phyloP scores from a whole-genome alignment of 2,113 vertebrate genomes.

The Colossoma macropomum region DNA sequence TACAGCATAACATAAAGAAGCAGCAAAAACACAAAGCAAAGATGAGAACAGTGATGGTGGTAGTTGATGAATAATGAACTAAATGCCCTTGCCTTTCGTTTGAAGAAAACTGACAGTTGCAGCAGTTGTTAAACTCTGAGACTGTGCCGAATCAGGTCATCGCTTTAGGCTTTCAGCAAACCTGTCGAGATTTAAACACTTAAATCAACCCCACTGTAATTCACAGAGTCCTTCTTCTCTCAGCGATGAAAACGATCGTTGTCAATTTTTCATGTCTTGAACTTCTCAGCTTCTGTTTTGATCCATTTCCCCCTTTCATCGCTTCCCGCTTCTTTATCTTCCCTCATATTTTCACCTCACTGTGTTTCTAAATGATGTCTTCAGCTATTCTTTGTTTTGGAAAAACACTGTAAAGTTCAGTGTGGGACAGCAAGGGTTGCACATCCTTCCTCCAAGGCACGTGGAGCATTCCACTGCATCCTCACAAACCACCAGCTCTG shows the following conservation, averaged over 20 bases:
- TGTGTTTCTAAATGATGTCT: not conserved
- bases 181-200: not conserved
- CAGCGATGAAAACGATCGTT: not conserved
- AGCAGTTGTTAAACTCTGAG: not conserved
- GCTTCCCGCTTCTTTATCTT: not conserved
- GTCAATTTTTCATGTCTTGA: not conserved
- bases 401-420: not conserved
- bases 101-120: not conserved
- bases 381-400: not conserved
- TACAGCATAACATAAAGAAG: not conserved
- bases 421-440: not conserved
- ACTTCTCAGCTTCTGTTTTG: not conserved
- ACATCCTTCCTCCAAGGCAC: not conserved
- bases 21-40: slow-evolving; percentile 38
- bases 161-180: not conserved
- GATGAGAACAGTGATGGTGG: slow-evolving; percentile 48
- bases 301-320: slow-evolving; percentile 2
- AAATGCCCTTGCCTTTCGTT: not conserved
- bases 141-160: not conserved
- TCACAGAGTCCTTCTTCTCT: not conserved
- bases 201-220: not conserved
- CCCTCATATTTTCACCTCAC: not conserved
- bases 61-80: not conserved
- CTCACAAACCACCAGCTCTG: not conserved
- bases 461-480: not conserved